A percentile compares a stretch with the other conserved stretches of the same genome.
Evolutionary conservation across 2,113 vertebrate species (phyloP).

Genomic region (Theristicus caerulescens): DNA sequence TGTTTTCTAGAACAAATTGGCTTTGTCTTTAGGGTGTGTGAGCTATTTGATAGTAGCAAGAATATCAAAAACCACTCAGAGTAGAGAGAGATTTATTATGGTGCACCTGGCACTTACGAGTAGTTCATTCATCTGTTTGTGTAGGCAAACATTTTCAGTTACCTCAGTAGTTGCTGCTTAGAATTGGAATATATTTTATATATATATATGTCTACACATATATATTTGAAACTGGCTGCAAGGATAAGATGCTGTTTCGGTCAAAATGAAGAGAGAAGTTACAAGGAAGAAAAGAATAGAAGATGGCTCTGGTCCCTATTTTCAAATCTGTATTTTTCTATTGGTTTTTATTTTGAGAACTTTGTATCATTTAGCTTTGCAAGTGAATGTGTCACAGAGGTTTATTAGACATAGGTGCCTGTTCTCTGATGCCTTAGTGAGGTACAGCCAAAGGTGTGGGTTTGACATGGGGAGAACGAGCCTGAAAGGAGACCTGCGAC

Average conservation of each 20-base stretch:
- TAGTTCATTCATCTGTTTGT: background rate
- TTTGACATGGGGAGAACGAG: accelerated
- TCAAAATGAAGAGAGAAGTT: background rate
- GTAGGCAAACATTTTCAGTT: background rate
- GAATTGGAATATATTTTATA: background rate
- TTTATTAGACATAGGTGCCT: accelerated
- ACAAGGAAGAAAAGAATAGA: background rate
- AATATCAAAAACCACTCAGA: background rate
- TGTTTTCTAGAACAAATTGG: background rate
- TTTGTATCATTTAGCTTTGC: background rate
- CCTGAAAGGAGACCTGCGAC: background rate
- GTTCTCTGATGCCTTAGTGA: background rate
- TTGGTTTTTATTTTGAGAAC: background rate
- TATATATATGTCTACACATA: background rate
- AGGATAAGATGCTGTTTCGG: background rate
- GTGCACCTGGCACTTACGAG: background rate
- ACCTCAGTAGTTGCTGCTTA: constrained; percentile 1
- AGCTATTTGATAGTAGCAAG: background rate
- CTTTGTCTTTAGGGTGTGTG: background rate
- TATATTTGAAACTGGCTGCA: background rate
- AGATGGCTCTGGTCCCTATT: background rate
- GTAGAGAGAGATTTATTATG: background rate
- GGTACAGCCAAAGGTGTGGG: accelerated
- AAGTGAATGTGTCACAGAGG: background rate
- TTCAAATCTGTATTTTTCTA: background rate